Evolutionary conservation across 2,113 vertebrate genomes (phyloP), one percentile per base, ranked within the genome.

Genomic region (Ellobius talpinus): DNA sequence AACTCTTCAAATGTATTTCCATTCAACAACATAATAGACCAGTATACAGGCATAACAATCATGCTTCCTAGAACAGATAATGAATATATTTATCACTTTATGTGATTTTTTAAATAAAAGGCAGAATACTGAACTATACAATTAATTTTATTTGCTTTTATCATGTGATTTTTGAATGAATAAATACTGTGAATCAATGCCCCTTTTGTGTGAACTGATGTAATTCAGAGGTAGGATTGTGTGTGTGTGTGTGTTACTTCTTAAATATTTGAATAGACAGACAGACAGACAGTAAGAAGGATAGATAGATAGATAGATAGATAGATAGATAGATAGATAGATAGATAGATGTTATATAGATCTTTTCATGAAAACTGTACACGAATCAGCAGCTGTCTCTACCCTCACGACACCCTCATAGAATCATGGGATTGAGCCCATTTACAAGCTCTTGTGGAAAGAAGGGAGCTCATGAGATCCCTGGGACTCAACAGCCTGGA

Each of bases 81-180:
- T 73, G 23, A 79, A 89, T 11, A 73, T 61, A 76, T 2, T 82
- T 24, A 66, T 58, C 52, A 81, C 16, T 95, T 95, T 2, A 72
- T 77, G 63, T 86, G 68, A 74, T 73, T 31, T 77, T 94, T 96
- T 87, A 77, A 68, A 68, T 66, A 78, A 89, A 96, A 94, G 90
- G 50, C 6, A 86, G 21, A 86, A 95, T 52, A 50, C 7, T 72
- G 86, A 78, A 76, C 24, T 52, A 61, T 36, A 66, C 68, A 66
- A 88, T 52, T 42, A 88, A 78, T 87, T 79, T 45, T 73, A 24
- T 89, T 92, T 87, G 23, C 16, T 52, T 92, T 89, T 65, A 66
- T 66, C 85, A n/a, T 42, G 31, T 31, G 7, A n/a, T 74, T 94
- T 52, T 88, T 79, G 7, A 36, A 70, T 92, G 36, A 66, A 84